Conservation (phyloP, 2,888 invertebrate species). For the Caenorhabditis sp. region DNA sequence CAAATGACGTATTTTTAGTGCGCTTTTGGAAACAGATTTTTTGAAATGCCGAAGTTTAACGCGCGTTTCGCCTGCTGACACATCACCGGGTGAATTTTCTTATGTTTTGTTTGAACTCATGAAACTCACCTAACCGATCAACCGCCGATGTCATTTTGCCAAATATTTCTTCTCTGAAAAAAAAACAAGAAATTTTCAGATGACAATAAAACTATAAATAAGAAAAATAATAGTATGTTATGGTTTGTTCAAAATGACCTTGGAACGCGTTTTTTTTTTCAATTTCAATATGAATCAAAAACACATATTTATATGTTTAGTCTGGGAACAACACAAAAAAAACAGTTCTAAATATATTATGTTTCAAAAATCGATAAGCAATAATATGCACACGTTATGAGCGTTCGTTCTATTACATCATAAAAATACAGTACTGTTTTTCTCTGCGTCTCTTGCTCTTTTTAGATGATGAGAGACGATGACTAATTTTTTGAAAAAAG, state of each 20-base stretch:
- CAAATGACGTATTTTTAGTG: no score
- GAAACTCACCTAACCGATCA: neutral
- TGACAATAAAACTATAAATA: neutral
- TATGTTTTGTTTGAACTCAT: no score
- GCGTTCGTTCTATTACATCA: neutral
- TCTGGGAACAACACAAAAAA: neutral
- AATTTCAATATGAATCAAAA: neutral
- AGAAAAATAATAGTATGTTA: neutral
- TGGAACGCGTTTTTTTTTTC: neutral
- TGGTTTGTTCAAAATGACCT: neutral
- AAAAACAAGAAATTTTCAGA: neutral
- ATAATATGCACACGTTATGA: neutral
- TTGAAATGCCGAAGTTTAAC: no score
- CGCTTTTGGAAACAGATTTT: no score
- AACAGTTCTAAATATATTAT: no score
- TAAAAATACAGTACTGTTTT: slow-evolving; percentile 4
- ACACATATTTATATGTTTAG: neutral
- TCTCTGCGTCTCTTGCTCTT: slow-evolving; percentile 3
- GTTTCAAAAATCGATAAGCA: no score
- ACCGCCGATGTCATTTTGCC: neutral
- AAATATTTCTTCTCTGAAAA: neutral
- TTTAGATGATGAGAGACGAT: neutral
- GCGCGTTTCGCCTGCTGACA: no score
- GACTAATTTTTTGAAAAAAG: slow-evolving; percentile 8
- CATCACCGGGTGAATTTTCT: no score